These are phyloP conservation scores for Pycnomerus fuliginosus DNA, from an alignment of 2,888 invertebrate species.

Conservation along the genomic window DNA sequence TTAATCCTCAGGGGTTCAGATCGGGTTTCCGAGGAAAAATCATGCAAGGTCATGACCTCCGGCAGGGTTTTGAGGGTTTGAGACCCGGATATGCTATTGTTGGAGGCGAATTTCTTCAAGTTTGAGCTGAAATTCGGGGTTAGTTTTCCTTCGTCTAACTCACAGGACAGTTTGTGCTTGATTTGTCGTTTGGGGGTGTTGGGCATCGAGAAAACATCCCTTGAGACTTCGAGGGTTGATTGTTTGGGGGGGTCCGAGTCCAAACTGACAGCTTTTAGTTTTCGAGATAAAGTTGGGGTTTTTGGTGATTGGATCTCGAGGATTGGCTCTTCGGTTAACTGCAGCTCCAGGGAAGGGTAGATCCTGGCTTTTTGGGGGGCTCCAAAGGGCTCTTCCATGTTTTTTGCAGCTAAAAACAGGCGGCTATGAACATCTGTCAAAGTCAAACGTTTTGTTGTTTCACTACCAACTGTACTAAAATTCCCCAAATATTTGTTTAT, in stretches of 20 bases:
- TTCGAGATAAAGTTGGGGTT: conserved; percentile 66
- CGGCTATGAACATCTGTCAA: too few species aligned
- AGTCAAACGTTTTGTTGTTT: too few species aligned
- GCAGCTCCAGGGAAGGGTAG: too few species aligned
- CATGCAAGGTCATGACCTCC: conserved; percentile 69
- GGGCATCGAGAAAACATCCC: conserved; percentile 63
- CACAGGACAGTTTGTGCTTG: conserved; percentile 43
- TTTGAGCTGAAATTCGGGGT: conserved; percentile 55
- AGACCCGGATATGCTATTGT: conserved; percentile 66
- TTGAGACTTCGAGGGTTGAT: conserved; percentile 48
- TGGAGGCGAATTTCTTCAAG: conserved; percentile 62
- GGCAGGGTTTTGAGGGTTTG: conserved; percentile 69
- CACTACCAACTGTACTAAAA: too few species aligned
- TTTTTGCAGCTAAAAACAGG: too few species aligned
- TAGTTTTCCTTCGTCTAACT: conserved; percentile 38
- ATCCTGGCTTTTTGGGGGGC: too few species aligned
- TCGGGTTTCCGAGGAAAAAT: conserved; percentile 36
- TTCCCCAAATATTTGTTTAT: too few species aligned
- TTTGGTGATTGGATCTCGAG: conserved; percentile 59
- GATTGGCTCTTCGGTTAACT: too few species aligned
- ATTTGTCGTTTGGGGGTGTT: conserved; percentile 65
- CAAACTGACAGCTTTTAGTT: conserved; percentile 70
- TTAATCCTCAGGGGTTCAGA: conserved; percentile 46
- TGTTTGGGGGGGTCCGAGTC: conserved; percentile 60
- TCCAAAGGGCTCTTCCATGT: too few species aligned